phyloP scores from a whole-genome alignment of 1,140 invertebrate species.

The Papilio xuthus region DNA sequence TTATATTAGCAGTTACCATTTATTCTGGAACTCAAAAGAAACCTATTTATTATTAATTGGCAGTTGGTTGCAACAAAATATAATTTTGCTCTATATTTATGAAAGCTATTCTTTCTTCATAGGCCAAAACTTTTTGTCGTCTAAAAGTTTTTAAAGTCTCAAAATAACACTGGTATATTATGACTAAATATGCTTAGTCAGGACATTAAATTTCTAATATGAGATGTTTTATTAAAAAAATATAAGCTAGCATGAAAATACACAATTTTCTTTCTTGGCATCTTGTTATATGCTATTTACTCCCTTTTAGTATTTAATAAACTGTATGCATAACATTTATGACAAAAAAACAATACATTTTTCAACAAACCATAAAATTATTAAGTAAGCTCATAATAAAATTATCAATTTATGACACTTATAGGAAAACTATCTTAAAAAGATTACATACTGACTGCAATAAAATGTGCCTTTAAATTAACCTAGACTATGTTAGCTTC shows the following conservation, averaged over 20 bases:
- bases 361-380: slow-evolving; percentile 31
- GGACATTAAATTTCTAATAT: neutral
- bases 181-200: neutral
- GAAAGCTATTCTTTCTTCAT: neutral
- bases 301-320: neutral
- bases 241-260: slow-evolving; percentile 2
- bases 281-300: neutral
- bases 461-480: slow-evolving; percentile 21
- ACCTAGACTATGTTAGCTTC: neutral
- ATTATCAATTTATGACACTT: slow-evolving; percentile 30
- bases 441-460: slow-evolving; percentile 28
- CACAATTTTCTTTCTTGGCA: neutral
- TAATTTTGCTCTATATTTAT: neutral
- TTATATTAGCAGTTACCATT: neutral
- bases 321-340: slow-evolving; percentile 11
- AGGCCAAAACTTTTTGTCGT: neutral
- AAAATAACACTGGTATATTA: neutral
- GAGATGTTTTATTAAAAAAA: neutral
- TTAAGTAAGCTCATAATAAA: neutral
- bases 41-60: too few relatives aligned
- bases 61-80: neutral
- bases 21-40: neutral
- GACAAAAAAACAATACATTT: slow-evolving; percentile 15
- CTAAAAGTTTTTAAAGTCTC: neutral
- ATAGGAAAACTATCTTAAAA: slow-evolving; percentile 19